These are phyloP conservation scores for Euspilapteryx auroguttella DNA, from an alignment of 2,888 invertebrate species.

Conservation along the genomic window DNA sequence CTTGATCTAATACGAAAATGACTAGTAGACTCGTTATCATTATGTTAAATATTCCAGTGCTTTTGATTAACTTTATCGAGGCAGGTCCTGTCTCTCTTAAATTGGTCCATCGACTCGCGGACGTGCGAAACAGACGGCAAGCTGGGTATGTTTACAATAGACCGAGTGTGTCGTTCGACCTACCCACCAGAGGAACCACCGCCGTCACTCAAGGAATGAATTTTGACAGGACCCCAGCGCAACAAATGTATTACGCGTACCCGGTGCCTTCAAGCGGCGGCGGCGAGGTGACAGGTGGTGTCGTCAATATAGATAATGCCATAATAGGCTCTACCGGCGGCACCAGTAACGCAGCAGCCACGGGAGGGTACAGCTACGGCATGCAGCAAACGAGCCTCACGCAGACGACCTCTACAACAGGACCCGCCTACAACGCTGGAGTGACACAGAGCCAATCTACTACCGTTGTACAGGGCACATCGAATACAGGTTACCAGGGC, in stretches of 20 bases:
- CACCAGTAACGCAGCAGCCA: slow-evolving; percentile 5
- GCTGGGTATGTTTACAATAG: slow-evolving; percentile 45
- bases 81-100: no score
- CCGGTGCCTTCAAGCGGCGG: slow-evolving; percentile 18
- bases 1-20: no score
- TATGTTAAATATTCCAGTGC: no score
- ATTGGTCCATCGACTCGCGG: no score
- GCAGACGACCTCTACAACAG: background rate
- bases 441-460: background rate
- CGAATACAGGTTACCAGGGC: slow-evolving; percentile 1
- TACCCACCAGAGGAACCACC: slow-evolving; percentile 24
- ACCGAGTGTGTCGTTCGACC: slow-evolving; percentile 38
- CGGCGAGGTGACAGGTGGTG: no score
- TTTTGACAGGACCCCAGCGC: slow-evolving; percentile 36
- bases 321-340: slow-evolving; percentile 11
- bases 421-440: background rate
- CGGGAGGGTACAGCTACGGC: slow-evolving; percentile 11
- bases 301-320: slow-evolving; percentile 19
- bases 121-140: no score
- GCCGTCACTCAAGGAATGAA: slow-evolving; percentile 30
- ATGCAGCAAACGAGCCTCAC: background rate
- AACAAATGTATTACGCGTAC: slow-evolving; percentile 48
- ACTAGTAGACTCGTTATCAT: no score
- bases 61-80: no score
- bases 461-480: slow-evolving; percentile 1